Evolutionary conservation across 1,140 invertebrate species (phyloP).

Genomic region (Magallana ariakensis): DNA sequence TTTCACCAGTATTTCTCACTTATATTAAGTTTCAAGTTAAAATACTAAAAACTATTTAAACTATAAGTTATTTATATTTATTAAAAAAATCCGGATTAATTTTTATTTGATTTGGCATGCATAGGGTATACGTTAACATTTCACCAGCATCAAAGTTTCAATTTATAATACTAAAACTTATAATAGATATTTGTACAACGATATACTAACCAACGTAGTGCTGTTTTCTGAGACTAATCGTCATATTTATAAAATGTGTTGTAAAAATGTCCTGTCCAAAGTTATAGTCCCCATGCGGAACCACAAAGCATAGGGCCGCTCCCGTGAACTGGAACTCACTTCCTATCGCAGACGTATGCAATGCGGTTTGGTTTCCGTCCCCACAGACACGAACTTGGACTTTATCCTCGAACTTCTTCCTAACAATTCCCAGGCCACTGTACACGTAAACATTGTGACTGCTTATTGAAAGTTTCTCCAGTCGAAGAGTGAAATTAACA

Average conservation of each 20-base stretch:
- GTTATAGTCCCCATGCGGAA: background rate
- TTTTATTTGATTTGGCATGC: too few relatives aligned
- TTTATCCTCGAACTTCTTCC: background rate
- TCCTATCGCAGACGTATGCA: background rate
- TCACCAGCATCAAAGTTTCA: too few relatives aligned
- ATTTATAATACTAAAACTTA: too few relatives aligned
- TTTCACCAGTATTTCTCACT: too few relatives aligned
- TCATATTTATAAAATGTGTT: background rate
- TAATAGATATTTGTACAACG: too few relatives aligned
- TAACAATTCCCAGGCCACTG: background rate
- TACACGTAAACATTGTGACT: background rate
- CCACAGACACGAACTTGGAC: background rate
- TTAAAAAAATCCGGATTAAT: too few relatives aligned
- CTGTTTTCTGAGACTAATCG: background rate
- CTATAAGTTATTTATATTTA: too few relatives aligned
- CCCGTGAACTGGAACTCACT: background rate
- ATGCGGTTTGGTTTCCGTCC: background rate
- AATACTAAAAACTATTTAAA: too few relatives aligned
- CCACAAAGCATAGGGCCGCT: background rate
- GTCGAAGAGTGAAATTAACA: background rate
- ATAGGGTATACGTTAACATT: too few relatives aligned
- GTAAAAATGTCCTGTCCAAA: conserved; percentile 26
- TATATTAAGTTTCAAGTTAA: too few relatives aligned
- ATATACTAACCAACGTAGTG: too few relatives aligned
- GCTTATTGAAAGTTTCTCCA: background rate